Base-by-base conservation (phyloP, 2,113 vertebrate genomes). In the Ammodytes marinus region DNA sequence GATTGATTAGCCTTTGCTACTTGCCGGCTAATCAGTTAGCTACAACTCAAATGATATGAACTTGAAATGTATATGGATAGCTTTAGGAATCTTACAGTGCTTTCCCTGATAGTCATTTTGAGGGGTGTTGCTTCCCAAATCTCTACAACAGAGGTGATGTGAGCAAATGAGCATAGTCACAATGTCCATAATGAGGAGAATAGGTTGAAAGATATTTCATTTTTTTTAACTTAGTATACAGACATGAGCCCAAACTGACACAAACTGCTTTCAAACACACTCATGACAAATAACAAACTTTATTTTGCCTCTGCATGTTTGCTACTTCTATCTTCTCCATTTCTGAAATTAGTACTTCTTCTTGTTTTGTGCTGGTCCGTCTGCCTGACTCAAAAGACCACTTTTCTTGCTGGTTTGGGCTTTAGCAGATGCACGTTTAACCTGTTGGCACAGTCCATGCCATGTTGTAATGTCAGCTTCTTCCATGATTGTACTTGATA, bases 391-490 rank as follows among this genome's bases (percentile, higher is more conserved):
- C 27, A 27, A 27, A 27, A 27, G 65, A 43, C 15, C 43, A n/a
- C 35, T 70, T 37, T 49, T 3, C 37, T 6, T 8, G 4, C 12
- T 75, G 55, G 52, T 74, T 74, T 74, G 70, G 27, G 46, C 47
- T 46, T 53, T 1, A 60, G 39, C 27, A 52, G 45, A 66, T 14
- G 27, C 47, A 55, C 27, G 8, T 77, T 64, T 70, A 19, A 66
- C 10, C 8, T 50, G 6, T 5, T 14, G 19, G 6, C 0, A 1
- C 17, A 9, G 40, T 35, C 11, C 4, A 45, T 14, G 12, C 10
- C 37, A 70, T 4, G 54, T 40, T 57, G 71, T 15, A 59, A 60
- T 54, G 64, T 75, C 8, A 19, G 43, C 53, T 49, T 57, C 59
- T 52, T 54, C 15, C 7, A 2, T 69, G 46, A 45, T 76, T 79